Conservation (phyloP, 2,888 invertebrate species). For the Frankliniella intonsa region DNA sequence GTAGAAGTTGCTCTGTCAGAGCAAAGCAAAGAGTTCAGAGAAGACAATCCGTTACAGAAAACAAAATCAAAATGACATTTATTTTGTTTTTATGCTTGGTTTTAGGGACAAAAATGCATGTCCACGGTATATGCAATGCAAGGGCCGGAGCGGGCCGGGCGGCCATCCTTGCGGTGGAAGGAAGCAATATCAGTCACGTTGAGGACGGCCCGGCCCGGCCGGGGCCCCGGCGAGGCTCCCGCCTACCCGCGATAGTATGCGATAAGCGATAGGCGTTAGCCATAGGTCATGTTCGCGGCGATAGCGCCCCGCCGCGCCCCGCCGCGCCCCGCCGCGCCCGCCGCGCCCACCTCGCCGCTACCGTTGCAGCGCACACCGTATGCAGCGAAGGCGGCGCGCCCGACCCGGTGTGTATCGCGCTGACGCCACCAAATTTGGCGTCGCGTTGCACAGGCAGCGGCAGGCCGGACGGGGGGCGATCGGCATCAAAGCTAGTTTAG, state of each 20-base stretch:
- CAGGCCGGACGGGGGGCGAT: no score
- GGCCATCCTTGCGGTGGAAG: not conserved
- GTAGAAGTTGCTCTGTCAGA: no score
- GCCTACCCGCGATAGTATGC: not conserved
- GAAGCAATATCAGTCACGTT: not conserved
- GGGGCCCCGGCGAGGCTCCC: not conserved
- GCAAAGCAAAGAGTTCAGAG: no score
- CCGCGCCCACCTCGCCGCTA: not conserved
- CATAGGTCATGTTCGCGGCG: constrained; percentile 21
- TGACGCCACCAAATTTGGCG: not conserved
- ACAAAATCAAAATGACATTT: no score
- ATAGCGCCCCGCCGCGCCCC: not conserved
- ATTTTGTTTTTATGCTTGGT: no score
- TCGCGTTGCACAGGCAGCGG: no score
- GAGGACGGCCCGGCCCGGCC: not conserved
- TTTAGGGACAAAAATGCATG: not conserved
- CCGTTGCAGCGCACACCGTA: not conserved
- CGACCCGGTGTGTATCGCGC: not conserved
- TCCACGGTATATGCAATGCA: not conserved
- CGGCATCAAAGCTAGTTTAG: no score
- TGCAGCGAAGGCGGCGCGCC: not conserved
- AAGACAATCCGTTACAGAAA: no score
- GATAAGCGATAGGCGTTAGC: constrained; percentile 2
- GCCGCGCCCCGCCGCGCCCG: not conserved
- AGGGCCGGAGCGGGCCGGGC: not conserved